Evolutionary conservation across 1,140 invertebrate species (phyloP).

Genomic region (Drosophila neocordata): DNA sequence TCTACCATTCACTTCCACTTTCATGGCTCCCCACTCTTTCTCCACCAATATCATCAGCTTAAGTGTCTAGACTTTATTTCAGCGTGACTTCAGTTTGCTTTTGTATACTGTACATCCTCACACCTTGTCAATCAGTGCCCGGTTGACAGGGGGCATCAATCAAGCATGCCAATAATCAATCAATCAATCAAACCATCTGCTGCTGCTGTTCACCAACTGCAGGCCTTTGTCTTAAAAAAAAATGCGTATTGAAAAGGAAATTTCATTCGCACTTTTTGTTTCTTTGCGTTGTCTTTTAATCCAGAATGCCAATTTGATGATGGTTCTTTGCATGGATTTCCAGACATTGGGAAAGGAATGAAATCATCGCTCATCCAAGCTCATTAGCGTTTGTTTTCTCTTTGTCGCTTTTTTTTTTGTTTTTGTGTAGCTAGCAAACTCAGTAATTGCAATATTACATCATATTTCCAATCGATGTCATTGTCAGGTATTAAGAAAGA

Average conservation of each 20-base stretch:
- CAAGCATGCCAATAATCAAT: constrained; percentile 61
- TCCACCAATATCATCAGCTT: constrained; percentile 21
- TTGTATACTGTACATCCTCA: not conserved
- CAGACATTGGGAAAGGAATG: not conserved
- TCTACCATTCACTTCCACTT: too few species aligned
- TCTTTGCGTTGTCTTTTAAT: constrained; percentile 35
- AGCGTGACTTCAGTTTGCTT: constrained; percentile 14
- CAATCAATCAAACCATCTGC: constrained; percentile 56
- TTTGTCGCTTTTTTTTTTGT: not conserved
- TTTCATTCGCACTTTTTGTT: constrained; percentile 10
- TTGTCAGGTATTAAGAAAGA: not conserved
- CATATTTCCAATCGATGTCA: not conserved
- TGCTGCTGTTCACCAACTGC: not conserved
- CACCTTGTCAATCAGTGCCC: constrained; percentile 51
- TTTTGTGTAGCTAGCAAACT: too few species aligned
- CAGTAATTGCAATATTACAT: not conserved
- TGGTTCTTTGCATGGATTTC: not conserved
- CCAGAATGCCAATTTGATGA: constrained; percentile 17
- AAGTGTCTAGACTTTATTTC: constrained; percentile 41
- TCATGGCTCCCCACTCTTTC: too few species aligned
- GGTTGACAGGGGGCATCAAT: constrained; percentile 44
- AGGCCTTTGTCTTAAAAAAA: constrained; percentile 16
- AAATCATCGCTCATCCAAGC: constrained; percentile 39
- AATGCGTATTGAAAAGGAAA: constrained; percentile 10
- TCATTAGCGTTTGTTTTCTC: constrained; percentile 31